Evolutionary conservation across 2,888 invertebrate genomes (phyloP).

Genomic region (Ichneumoninae sp.): DNA sequence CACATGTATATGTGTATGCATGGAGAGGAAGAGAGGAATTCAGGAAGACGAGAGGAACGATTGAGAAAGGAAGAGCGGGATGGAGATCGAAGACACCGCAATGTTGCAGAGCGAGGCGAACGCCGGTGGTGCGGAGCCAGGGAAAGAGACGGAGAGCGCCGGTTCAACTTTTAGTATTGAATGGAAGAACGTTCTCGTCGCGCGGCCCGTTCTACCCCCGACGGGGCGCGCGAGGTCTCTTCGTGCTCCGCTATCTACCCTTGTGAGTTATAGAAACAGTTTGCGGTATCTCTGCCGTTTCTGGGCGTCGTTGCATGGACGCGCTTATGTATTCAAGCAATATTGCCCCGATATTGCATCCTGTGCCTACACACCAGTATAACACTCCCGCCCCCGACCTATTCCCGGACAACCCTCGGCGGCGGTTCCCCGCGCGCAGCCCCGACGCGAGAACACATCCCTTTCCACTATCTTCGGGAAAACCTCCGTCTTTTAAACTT

Average conservation of each 20-base stretch:
- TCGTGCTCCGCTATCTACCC: conserved; percentile 66
- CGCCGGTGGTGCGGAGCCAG: conserved; percentile 32
- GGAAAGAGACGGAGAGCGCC: conserved; percentile 43
- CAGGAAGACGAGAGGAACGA: conserved; percentile 53
- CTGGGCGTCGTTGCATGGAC: conserved; percentile 73
- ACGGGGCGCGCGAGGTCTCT: conserved; percentile 35
- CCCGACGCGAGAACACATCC: conserved; percentile 50
- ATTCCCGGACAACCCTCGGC: conserved; percentile 14
- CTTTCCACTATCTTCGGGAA: conserved; percentile 57
- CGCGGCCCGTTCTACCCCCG: conserved; percentile 47
- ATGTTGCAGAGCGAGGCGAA: conserved; percentile 36
- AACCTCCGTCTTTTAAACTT: conserved; percentile 37
- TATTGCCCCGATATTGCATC: conserved; percentile 79
- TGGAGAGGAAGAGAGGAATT: conserved; percentile 2
- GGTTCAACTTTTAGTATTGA: conserved; percentile 71
- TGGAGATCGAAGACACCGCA: conserved; percentile 18
- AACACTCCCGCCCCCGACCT: conserved; percentile 8
- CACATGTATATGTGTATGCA: too few species aligned
- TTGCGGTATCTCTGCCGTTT: conserved; percentile 78
- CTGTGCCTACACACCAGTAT: conserved; percentile 69
- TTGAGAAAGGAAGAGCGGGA: conserved; percentile 51
- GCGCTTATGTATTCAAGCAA: conserved; percentile 76
- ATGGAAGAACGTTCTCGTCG: conserved; percentile 66
- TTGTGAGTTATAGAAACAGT: conserved; percentile 80
- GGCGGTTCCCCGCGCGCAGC: conserved; percentile 34